Evolutionary conservation across 2,113 vertebrate species (phyloP), one percentile per base, ranked within the genome.

Genomic region (Myocastor coypus): DNA sequence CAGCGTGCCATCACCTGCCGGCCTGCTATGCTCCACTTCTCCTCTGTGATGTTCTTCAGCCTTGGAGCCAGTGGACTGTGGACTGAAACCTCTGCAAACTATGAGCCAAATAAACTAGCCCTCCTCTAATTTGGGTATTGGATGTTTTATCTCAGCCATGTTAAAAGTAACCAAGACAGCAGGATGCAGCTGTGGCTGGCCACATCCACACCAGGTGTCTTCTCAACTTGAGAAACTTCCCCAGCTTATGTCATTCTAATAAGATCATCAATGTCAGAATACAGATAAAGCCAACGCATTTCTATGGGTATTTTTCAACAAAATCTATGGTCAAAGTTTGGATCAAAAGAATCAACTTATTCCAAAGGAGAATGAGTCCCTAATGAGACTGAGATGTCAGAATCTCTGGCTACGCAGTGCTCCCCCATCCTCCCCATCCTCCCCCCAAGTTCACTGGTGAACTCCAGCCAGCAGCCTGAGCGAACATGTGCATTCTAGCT

Each of bases 401-500:
- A 0, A 14, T 22, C 57, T 32, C 12, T 34, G 20, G 46, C 32
- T 16, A 5, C 80, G 59, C 42, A 40, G 12, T 10, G 6, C 28
- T 12, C 28, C 64, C 46, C 26, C 22, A 1, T 3, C 17, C 26
- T 37, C 4, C 26, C 22, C 59, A 13, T 8, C 1, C 13, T 0
- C 1, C 22, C 55, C 20, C 7, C n/a, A 5, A 1, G 13, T 28
- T 63, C 40, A 2, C 0, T 0, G 22, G 5, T 32, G 1, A 9
- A 63, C 24, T 55, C 89, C 63, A 8, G 1, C 0, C 7, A 17
- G 52, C 63, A 30, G 55, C 28, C 42, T 37, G 66, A 34, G 17
- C 0, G 1, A 0, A 55, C 17, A 32, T 2, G 11, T n/a, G 42
- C 0, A 3, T 55, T 59, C 68, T 46, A 80, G 52, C 28, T 17